phyloP scores from a whole-genome alignment of 2,113 vertebrate genomes.

The Phrynosoma platyrhinos region DNA sequence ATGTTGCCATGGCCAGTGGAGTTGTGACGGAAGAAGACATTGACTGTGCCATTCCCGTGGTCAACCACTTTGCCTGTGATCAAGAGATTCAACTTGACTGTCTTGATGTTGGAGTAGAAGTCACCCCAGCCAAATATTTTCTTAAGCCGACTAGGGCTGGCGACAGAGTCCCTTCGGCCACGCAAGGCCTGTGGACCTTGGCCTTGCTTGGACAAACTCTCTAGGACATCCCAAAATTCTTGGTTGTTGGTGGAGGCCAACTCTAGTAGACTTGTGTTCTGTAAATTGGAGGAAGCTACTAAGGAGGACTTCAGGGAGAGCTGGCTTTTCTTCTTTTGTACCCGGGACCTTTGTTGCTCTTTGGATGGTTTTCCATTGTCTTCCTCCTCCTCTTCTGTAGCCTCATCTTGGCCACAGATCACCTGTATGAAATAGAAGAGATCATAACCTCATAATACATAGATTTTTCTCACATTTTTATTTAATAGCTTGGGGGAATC shows the following conservation, averaged over 20 bases:
- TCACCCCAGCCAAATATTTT: slow-evolving; percentile 99
- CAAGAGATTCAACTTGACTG: slow-evolving; percentile 94
- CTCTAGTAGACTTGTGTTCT: slow-evolving; percentile 82
- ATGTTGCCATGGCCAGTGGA: slow-evolving; percentile 97
- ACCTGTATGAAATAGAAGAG: slow-evolving; percentile 44
- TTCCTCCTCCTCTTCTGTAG: slow-evolving; percentile 55
- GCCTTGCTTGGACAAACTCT: slow-evolving; percentile 72
- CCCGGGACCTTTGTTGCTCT: slow-evolving; percentile 52
- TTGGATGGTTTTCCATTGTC: slow-evolving; percentile 49
- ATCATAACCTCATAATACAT: not conserved
- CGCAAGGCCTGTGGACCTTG: slow-evolving; percentile 67
- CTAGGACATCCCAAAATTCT: slow-evolving; percentile 87
- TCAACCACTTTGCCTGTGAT: slow-evolving; percentile 98
- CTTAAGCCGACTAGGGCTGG: slow-evolving; percentile 86
- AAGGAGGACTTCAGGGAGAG: slow-evolving; percentile 58
- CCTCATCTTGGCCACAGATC: slow-evolving; percentile 66
- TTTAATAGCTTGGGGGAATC: not conserved
- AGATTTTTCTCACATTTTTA: not conserved
- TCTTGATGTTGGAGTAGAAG: slow-evolving; percentile 99
- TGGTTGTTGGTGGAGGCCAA: slow-evolving; percentile 84
- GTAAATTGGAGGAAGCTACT: slow-evolving; percentile 36
- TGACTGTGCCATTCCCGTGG: slow-evolving; percentile 96
- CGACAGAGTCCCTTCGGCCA: slow-evolving; percentile 82
- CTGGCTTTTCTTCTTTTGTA: slow-evolving; percentile 59
- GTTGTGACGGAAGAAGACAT: slow-evolving; percentile 96